Conservation (phyloP, 2,797 vertebrate genomes). For the Pseudopleuronectes americanus region DNA sequence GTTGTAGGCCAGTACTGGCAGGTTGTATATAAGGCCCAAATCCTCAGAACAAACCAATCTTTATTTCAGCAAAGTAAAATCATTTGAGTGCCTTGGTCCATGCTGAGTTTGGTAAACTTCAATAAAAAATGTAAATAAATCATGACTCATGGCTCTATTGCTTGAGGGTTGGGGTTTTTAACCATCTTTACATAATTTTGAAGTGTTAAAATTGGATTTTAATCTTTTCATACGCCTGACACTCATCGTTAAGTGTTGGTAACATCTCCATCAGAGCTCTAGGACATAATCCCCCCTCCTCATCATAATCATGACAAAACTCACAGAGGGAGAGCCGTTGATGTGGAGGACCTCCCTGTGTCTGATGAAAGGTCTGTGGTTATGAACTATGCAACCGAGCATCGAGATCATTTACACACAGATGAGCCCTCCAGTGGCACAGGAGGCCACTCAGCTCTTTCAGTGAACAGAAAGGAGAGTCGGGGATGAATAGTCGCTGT, state of each 20-base stretch:
- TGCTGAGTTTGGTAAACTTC: constrained; percentile 71
- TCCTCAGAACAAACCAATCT: constrained; percentile 36
- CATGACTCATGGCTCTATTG: constrained; percentile 37
- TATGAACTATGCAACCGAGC: constrained; percentile 66
- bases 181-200: not conserved
- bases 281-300: constrained; percentile 48
- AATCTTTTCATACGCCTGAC: constrained; percentile 18
- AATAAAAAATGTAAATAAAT: constrained; percentile 71
- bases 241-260: constrained; percentile 60
- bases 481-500: constrained; percentile 68
- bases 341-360: constrained; percentile 67
- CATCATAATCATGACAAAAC: constrained; percentile 68
- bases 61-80: constrained; percentile 54
- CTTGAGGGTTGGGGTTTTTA: constrained; percentile 7
- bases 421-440: constrained; percentile 64
- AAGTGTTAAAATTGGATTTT: constrained; percentile 22
- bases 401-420: constrained; percentile 73
- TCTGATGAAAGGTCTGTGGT: constrained; percentile 57
- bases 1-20: constrained; percentile 41
- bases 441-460: constrained; percentile 70
- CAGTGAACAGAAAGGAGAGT: constrained; percentile 65
- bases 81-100: constrained; percentile 75
- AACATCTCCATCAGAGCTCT: constrained; percentile 66
- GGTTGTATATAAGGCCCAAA: constrained; percentile 45
- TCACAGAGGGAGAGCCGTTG: constrained; percentile 67